A percentile compares a stretch with the other conserved stretches of the same genome.
Conservation (phyloP, 2,888 invertebrate genomes). For the Criorhina ranunculi region DNA sequence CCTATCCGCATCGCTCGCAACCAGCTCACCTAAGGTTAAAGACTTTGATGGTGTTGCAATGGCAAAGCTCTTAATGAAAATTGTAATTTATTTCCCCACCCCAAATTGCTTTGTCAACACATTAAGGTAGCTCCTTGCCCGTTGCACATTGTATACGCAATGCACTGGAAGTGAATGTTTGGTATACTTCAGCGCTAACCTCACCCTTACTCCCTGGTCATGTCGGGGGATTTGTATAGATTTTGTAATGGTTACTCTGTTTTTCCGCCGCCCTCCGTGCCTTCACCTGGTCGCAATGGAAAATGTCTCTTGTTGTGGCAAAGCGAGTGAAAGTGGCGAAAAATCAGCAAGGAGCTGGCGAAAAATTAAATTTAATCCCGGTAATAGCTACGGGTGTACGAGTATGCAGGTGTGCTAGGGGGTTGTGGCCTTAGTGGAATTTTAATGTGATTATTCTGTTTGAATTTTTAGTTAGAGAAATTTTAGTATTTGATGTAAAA, state of each 20-base stretch:
- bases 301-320: not conserved
- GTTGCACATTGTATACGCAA: not conserved
- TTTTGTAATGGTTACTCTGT: not conserved
- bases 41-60: constrained; percentile 5
- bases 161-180: not conserved
- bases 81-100: constrained; percentile 7
- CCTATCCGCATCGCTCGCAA: not conserved
- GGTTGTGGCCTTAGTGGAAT: not conserved
- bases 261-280: no score
- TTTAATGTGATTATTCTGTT: not conserved
- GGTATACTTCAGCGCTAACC: not conserved
- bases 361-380: not conserved
- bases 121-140: not conserved
- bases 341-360: not conserved
- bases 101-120: constrained; percentile 22
- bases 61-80: constrained; percentile 19
- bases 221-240: not conserved
- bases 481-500: not conserved
- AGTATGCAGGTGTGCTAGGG: not conserved
- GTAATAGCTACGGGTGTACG: not conserved
- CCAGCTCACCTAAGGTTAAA: not conserved
- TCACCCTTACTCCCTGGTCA: not conserved
- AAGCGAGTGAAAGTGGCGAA: not conserved
- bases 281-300: no score
- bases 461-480: not conserved